Evolutionary conservation across 1,140 invertebrate genomes (phyloP).

Genomic region (Pogonus chalceus): DNA sequence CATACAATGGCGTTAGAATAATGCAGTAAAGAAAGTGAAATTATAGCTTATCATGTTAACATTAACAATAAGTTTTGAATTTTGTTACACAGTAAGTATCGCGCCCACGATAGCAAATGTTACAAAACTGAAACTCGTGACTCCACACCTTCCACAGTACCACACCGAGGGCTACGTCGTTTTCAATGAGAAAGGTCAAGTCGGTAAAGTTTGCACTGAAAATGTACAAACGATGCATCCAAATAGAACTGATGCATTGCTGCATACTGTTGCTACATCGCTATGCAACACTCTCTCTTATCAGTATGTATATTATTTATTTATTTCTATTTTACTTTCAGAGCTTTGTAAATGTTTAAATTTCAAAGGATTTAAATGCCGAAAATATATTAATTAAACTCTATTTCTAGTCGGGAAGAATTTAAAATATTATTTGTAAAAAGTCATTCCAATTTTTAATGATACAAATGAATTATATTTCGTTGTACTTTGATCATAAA

Average conservation of each 20-base stretch:
- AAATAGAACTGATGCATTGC: constrained; percentile 41
- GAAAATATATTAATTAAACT: too few species aligned
- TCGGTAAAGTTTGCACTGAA: constrained; percentile 70
- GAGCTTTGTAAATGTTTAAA: neutral
- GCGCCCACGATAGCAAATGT: constrained; percentile 52
- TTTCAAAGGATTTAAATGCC: too few species aligned
- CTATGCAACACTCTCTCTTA: constrained; percentile 65
- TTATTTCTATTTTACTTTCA: constrained; percentile 2
- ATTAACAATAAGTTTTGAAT: too few species aligned
- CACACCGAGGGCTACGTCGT: constrained; percentile 65
- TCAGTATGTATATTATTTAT: constrained; percentile 43
- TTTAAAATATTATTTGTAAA: too few species aligned
- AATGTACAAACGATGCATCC: constrained; percentile 49
- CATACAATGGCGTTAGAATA: constrained; percentile 29
- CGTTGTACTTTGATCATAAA: too few species aligned
- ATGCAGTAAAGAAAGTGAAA: constrained; percentile 9
- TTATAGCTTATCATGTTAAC: too few species aligned
- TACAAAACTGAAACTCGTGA: constrained; percentile 42
- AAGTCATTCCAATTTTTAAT: too few species aligned
- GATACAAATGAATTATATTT: too few species aligned
- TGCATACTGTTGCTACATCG: constrained; percentile 61
- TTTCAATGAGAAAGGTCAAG: constrained; percentile 70
- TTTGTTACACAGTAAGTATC: constrained; percentile 52
- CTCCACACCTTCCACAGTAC: constrained; percentile 56
- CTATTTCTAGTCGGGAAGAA: too few species aligned